Evolutionary conservation across 2,113 vertebrate genomes (phyloP).

Genomic region (Osmerus mordax): DNA sequence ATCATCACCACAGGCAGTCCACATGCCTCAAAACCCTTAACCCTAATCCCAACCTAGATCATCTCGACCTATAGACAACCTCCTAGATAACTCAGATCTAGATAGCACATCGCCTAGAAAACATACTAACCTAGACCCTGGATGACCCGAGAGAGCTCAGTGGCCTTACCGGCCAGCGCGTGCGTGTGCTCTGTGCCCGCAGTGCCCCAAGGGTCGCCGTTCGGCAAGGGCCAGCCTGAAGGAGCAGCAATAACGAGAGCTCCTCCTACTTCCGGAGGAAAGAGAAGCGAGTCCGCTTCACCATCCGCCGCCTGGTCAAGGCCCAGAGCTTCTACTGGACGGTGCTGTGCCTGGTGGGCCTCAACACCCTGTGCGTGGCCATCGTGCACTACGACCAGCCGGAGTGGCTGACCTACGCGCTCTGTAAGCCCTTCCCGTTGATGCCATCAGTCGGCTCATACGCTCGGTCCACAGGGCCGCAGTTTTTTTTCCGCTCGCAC

Average conservation of each 20-base stretch:
- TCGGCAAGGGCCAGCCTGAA: slow-evolving; percentile 87
- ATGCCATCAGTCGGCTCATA: too few relatives aligned
- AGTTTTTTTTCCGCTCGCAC: too few relatives aligned
- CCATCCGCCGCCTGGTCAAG: slow-evolving; percentile 93
- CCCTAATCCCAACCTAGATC: too few relatives aligned
- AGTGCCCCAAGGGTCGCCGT: slow-evolving; percentile 84
- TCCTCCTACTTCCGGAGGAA: slow-evolving; percentile 92
- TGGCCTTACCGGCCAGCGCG: too few relatives aligned
- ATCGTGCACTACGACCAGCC: slow-evolving; percentile 97
- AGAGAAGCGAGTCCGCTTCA: slow-evolving; percentile 93
- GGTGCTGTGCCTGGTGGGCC: slow-evolving; percentile 88
- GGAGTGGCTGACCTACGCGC: slow-evolving; percentile 82
- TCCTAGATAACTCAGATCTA: too few relatives aligned
- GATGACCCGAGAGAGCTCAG: not conserved
- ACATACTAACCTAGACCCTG: too few relatives aligned
- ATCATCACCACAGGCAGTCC: too few relatives aligned
- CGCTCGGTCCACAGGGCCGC: too few relatives aligned
- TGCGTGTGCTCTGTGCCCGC: slow-evolving; percentile 34
- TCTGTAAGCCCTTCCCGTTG: slow-evolving; percentile 77
- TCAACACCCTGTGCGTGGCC: slow-evolving; percentile 93
- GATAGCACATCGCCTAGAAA: too few relatives aligned
- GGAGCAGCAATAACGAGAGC: slow-evolving; percentile 86
- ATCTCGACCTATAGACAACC: too few relatives aligned
- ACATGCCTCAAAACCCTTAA: too few relatives aligned
- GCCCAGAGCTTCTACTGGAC: slow-evolving; percentile 96